A percentile compares a stretch with the other conserved stretches of the same genome.
These are phyloP conservation scores for Ips typographus DNA, from an alignment of 1,140 invertebrate genomes.

Conservation along the genomic window DNA sequence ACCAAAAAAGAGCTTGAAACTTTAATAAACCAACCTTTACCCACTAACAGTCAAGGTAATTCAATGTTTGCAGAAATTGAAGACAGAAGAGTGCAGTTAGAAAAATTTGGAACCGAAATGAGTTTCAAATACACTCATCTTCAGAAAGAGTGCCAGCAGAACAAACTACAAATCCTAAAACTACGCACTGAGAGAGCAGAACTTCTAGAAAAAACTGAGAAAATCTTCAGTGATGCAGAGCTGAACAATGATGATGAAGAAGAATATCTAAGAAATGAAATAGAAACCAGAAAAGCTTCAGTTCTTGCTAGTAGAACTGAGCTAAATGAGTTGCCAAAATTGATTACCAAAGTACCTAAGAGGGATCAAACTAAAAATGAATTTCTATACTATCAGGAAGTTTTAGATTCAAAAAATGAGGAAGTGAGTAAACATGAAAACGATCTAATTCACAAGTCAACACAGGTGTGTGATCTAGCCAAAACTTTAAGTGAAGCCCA, in stretches of 20 bases:
- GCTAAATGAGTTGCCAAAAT: not conserved
- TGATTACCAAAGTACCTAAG: not conserved
- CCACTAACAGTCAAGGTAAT: constrained; percentile 42
- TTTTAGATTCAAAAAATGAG: not conserved
- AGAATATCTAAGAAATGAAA: no score
- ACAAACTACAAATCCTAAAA: not conserved
- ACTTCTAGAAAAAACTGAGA: not conserved
- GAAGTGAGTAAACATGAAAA: not conserved
- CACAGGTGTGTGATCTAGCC: not conserved
- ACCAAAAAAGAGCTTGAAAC: constrained; percentile 38
- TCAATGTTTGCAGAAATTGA: constrained; percentile 48
- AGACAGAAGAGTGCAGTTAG: constrained; percentile 39
- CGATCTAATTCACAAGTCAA: not conserved
- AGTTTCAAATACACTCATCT: constrained; percentile 9
- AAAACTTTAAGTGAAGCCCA: not conserved
- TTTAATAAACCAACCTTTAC: constrained; percentile 40
- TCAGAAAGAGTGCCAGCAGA: constrained; percentile 4
- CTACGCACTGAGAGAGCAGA: not conserved
- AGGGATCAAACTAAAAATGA: not conserved
- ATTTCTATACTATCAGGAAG: not conserved
- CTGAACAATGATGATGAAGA: no score
- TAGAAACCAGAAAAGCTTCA: no score
- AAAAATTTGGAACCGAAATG: constrained; percentile 32
- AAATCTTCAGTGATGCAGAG: no score
- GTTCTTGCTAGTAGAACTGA: no score